These are phyloP conservation scores for Phortica okadai DNA, from an alignment of 2,888 invertebrate species.

Conservation along the genomic window DNA sequence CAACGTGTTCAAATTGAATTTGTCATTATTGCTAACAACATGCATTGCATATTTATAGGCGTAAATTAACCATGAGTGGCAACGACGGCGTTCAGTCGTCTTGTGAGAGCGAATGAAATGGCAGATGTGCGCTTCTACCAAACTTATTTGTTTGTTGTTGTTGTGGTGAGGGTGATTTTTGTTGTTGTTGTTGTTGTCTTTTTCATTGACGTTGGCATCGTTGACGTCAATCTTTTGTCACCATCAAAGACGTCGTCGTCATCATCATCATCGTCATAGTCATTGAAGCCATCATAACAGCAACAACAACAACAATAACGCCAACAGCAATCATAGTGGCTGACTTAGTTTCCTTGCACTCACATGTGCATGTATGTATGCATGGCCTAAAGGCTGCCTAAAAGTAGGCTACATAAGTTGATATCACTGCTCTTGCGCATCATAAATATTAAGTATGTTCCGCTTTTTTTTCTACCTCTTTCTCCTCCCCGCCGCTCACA, in stretches of 20 bases:
- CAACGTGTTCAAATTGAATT: too few relatives aligned
- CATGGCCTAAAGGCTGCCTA: neutral
- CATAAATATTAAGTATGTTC: constrained; percentile 11
- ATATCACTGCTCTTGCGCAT: neutral
- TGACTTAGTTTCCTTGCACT: constrained; percentile 7
- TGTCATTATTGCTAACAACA: too few relatives aligned
- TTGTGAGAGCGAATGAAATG: neutral
- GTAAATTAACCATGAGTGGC: neutral
- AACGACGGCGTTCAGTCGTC: neutral
- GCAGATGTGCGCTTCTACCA: neutral
- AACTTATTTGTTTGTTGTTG: neutral
- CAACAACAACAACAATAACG: constrained; percentile 15
- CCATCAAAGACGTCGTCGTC: neutral
- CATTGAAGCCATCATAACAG: constrained; percentile 25
- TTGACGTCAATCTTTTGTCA: neutral
- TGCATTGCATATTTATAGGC: constrained; percentile 44
- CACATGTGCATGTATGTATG: neutral
- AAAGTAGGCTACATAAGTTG: constrained; percentile 22
- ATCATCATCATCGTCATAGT: constrained; percentile 12
- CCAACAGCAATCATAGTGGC: neutral
- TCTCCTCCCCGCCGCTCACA: neutral
- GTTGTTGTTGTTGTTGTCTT: neutral
- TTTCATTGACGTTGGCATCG: neutral
- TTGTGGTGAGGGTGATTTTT: neutral
- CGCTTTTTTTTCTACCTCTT: neutral